These are phyloP conservation scores for Nematolebias whitei DNA, from an alignment of 2,113 vertebrate genomes.

Conservation along the genomic window DNA sequence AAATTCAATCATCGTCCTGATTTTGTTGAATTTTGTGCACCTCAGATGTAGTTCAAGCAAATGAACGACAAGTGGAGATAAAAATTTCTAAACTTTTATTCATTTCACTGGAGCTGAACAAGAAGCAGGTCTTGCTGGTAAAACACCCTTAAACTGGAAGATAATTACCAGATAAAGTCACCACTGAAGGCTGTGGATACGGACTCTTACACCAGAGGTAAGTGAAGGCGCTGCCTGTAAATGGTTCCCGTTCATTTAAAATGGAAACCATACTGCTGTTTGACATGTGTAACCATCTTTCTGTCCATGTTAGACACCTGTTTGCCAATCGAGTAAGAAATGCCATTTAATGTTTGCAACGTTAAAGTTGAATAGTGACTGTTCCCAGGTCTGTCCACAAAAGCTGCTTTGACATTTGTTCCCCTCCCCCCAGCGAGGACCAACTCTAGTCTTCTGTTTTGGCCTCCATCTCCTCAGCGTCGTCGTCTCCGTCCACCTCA, in stretches of 20 bases:
- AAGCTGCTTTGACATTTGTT: conserved; percentile 25
- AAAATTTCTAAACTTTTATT: conserved; percentile 80
- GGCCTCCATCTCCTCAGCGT: conserved; percentile 97
- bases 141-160: conserved; percentile 58
- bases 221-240: conserved; percentile 68
- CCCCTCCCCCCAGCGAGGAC: conserved; percentile 5
- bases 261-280: conserved; percentile 47
- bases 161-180: conserved; percentile 44
- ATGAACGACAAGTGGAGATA: conserved; percentile 41
- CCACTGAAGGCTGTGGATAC: conserved; percentile 30
- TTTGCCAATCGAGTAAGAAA: conserved; percentile 51
- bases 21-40: background rate
- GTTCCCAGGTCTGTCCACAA: conserved; percentile 39
- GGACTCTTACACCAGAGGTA: conserved; percentile 49
- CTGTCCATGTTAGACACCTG: conserved; percentile 38
- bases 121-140: conserved; percentile 49
- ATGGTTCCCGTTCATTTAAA: conserved; percentile 47
- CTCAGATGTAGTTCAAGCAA: background rate
- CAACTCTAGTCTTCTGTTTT: conserved; percentile 90
- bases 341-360: conserved; percentile 54
- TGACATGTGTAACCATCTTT: conserved; percentile 30
- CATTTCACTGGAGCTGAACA: conserved; percentile 56
- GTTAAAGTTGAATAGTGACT: conserved; percentile 47
- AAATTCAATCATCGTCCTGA: no score
- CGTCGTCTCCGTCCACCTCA: conserved; percentile 96